Base-by-base conservation (phyloP, 2,113 vertebrate genomes). In the Corapipo altera region DNA sequence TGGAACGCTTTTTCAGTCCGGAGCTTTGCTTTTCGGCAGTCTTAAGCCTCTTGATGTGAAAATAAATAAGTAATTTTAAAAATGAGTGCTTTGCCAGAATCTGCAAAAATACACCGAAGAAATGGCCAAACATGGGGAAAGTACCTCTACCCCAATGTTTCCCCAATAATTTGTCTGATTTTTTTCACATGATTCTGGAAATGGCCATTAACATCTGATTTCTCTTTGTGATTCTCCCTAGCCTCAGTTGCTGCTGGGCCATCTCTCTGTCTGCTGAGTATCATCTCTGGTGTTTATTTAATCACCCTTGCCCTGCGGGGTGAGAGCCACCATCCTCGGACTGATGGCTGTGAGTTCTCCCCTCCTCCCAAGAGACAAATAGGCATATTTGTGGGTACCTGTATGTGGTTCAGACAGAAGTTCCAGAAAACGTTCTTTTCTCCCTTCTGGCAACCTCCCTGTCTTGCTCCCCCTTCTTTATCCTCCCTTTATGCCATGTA, bases 1-100 rank as follows among this genome's bases (percentile, higher is more conserved):
- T 94, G 88, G 78, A 97, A 96, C 1, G 12, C 39, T 92, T 87
- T 96, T 82, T 85, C 72, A 85, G 78, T 90, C 89, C 66, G 67
- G 81, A 96, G 89, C 76, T 95, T 96, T 97, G 77, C 49, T 93
- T 95, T 96, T 83, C 59, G 7, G 70, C 52, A 87, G 48, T 54
- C 75, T 81, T 75, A 88, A 96, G 37, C 19, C 26, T 82, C 62
- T 28, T 48, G 58, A 69, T 82, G 84, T 67, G 80, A 81, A 89
- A 91, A 90, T 23, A 89, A 85, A 83, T 19, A 89, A 82, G 28
- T 54, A 43, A 69, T 55, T 78, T n/a, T 5, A 8, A 69, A 93
- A 94, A 71, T 14, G 2, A 86, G 2, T 54, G 23, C 18, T 92
- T 77, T 89, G 72, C 51, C 66, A 79, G 74, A 87, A 66, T 32